Evolutionary conservation across 2,797 vertebrate genomes (phyloP).

Genomic region (Babyrousa celebensis): DNA sequence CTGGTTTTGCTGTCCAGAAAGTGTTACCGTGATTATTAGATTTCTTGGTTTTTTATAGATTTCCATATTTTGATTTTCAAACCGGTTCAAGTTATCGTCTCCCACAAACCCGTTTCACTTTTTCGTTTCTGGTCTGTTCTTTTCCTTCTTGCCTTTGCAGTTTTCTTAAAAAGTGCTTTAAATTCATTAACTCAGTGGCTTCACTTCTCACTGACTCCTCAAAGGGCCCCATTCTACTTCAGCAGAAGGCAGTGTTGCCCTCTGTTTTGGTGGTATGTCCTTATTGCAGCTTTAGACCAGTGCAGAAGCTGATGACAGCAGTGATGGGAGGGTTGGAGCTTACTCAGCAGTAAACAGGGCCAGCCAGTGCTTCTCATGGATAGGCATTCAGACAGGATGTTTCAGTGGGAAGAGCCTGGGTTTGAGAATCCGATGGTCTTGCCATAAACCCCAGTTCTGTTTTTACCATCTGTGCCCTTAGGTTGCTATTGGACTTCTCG

Average conservation of each 20-base stretch:
- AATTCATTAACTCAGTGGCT: not conserved
- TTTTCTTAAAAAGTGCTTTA: conserved; percentile 42
- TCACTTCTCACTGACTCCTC: not conserved
- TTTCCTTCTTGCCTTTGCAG: not conserved
- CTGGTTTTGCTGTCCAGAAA: not conserved
- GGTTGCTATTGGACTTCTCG: not conserved
- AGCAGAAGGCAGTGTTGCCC: not conserved
- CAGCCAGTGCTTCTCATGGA: not conserved
- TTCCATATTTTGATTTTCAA: conserved; percentile 45
- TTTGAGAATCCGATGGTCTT: not conserved
- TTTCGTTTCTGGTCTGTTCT: not conserved
- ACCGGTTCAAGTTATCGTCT: not conserved
- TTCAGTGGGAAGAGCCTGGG: not conserved
- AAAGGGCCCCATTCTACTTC: not conserved
- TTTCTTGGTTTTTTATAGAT: not conserved
- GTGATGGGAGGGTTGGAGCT: not conserved
- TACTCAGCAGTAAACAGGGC: not conserved
- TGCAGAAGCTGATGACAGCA: not conserved
- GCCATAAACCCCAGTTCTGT: not conserved
- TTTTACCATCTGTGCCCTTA: not conserved
- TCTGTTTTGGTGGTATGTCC: not conserved
- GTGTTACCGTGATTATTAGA: not conserved
- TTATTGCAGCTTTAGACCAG: not conserved
- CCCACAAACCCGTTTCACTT: not conserved
- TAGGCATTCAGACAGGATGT: rapidly evolving